Evolutionary conservation across 2,113 vertebrate species (phyloP).

Genomic region (Clinocottus analis): DNA sequence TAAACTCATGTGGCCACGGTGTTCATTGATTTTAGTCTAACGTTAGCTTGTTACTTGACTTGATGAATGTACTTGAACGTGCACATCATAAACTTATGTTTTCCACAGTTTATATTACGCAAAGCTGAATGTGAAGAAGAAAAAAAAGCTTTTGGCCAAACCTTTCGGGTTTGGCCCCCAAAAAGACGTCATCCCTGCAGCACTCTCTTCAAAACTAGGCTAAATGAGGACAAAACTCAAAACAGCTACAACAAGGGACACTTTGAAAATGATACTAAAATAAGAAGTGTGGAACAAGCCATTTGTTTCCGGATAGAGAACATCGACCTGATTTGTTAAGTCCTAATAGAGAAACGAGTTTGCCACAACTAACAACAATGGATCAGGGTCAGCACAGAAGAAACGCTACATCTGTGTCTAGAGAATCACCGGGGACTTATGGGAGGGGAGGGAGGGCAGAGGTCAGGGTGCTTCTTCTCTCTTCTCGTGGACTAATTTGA

Average conservation of each 20-base stretch:
- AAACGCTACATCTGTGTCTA: slow-evolving; percentile 59
- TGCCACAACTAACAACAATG: slow-evolving; percentile 70
- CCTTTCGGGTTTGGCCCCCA: not conserved
- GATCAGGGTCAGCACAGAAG: slow-evolving; percentile 64
- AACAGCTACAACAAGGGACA: slow-evolving; percentile 34
- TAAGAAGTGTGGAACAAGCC: slow-evolving; percentile 43
- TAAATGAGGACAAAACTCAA: slow-evolving; percentile 29
- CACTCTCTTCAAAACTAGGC: slow-evolving; percentile 38
- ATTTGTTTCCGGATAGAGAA: slow-evolving; percentile 64
- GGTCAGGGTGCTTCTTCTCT: slow-evolving; percentile 55
- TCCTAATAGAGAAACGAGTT: slow-evolving; percentile 68
- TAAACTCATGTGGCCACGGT: not conserved
- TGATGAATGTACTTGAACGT: no score
- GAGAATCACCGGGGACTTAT: slow-evolving; percentile 59
- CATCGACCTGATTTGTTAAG: slow-evolving; percentile 66
- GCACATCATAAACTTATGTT: not conserved
- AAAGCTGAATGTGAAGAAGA: no score
- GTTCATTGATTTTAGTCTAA: not conserved
- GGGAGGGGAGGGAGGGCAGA: slow-evolving; percentile 24
- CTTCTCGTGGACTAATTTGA: slow-evolving; percentile 64
- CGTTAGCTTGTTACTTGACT: not conserved
- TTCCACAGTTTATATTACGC: not conserved
- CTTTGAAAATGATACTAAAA: slow-evolving; percentile 52
- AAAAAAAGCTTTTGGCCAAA: no score
- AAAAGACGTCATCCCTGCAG: not conserved